Conservation (phyloP, 2,797 vertebrate genomes). For the Euphonia xanthogaster region DNA sequence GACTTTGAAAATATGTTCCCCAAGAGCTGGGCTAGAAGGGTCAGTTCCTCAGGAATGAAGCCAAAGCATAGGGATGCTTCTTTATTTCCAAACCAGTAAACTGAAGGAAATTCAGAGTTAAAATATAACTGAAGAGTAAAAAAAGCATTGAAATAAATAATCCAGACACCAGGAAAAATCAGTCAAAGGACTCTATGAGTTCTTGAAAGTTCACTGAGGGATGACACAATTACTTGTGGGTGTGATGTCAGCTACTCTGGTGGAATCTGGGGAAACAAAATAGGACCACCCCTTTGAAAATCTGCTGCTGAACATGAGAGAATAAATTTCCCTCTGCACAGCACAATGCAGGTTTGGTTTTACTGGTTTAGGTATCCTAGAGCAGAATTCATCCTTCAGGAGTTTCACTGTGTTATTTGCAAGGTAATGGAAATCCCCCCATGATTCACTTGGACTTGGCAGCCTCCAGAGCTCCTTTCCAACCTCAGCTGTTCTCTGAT, state of each 20-base stretch:
- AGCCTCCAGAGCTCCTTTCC: neutral
- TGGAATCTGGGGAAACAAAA: neutral
- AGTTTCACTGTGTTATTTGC: neutral
- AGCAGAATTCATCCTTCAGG: neutral
- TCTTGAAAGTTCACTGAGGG: neutral
- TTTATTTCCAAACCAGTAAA: neutral
- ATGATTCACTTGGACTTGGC: neutral
- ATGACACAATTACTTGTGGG: neutral
- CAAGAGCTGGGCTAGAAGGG: neutral
- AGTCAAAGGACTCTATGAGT: neutral
- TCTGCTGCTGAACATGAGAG: neutral
- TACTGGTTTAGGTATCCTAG: neutral
- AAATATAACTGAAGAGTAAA: neutral
- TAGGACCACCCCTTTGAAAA: neutral
- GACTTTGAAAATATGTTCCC: neutral
- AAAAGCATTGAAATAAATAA: neutral
- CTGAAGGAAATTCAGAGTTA: neutral
- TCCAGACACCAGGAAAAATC: neutral
- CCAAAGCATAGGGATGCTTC: neutral
- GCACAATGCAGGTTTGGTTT: neutral
- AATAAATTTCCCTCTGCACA: neutral
- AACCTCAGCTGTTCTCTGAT: neutral
- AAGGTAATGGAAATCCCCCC: neutral
- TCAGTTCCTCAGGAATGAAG: neutral
- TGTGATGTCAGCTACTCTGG: neutral